Evolutionary conservation across 1,140 invertebrate species (phyloP).

Genomic region (Nasonia vitripennis): DNA sequence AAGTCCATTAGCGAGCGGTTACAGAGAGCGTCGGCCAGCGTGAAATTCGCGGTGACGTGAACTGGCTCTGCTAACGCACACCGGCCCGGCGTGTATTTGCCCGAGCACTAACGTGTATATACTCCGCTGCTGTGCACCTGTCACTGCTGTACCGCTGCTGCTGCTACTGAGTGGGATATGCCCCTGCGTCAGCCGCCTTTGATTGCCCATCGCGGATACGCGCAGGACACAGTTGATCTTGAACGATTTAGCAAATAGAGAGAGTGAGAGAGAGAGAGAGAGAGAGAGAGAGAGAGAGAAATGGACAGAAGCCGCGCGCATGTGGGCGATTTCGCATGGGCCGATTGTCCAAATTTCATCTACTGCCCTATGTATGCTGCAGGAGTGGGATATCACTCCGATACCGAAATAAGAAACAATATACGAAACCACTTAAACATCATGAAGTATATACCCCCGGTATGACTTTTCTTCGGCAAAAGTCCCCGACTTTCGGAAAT

Average conservation of each 20-base stretch:
- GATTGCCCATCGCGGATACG: neutral
- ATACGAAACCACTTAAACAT: neutral
- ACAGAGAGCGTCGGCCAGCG: neutral
- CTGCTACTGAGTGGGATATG: neutral
- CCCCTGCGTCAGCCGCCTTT: neutral
- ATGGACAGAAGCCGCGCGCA: no score
- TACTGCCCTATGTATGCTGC: no score
- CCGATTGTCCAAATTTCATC: no score
- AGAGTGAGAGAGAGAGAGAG: no score
- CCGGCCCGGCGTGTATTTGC: neutral
- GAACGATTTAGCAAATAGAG: neutral
- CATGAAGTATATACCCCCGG: neutral
- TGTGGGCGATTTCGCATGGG: neutral
- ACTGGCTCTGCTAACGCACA: neutral
- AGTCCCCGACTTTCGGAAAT: neutral
- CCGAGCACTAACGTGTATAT: neutral
- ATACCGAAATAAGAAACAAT: no score
- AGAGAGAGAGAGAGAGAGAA: neutral
- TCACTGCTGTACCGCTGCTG: neutral
- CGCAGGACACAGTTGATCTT: neutral
- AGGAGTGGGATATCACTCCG: no score
- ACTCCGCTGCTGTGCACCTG: neutral
- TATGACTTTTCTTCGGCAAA: neutral
- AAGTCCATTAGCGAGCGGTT: neutral
- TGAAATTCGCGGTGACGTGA: neutral